Base-by-base conservation (phyloP, 2,113 vertebrate species). In the Theristicus caerulescens region DNA sequence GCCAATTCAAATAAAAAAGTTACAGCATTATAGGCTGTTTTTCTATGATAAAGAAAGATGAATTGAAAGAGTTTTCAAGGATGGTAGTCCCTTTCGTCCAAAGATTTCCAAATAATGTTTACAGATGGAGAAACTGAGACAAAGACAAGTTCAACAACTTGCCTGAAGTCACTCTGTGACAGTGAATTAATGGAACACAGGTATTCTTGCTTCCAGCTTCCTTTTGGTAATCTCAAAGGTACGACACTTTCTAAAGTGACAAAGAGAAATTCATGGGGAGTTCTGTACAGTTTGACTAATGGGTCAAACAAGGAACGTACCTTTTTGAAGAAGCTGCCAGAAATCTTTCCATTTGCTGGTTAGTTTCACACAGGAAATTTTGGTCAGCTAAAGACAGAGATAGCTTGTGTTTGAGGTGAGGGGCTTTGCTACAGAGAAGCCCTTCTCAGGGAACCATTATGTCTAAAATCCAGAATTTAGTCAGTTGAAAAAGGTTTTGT, bases 1-100 rank as follows among this genome's bases (percentile, higher is more conserved):
- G 97, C 96, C 96, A 96, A 73, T 90, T 86, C 94, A 97, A 96
- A 97, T 69, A 95, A 67, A 58, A 38, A 64, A 36, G 72, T 86
- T 86, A 31, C 76, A 40, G 85, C 55, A 3, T 73, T 67, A 5
- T 16, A 21, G 47, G 64, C 89, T 94, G 89, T 91, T 97, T 94
- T 96, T 52, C 87, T 86, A 70, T 96, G 93, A 80, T 96, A 88
- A 95, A 90, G 69, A 66, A 52, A 11, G 74, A 8, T 40, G 66
- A 49, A 73, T 3, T 86, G 88, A 57, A 94, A 57, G 26, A 46
- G 74, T 80, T 95, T 94, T 85, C 74, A 74, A 58, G 78, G 58
- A 70, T 86, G 85, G 58, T 36, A 46, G 82, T 86, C 24, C 29
- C 70, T 96, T 95, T 88, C 86, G 90, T 82, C 86, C 62, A 84